Conservation (phyloP, 2,888 invertebrate genomes). For the Chrysolina haemoptera region DNA sequence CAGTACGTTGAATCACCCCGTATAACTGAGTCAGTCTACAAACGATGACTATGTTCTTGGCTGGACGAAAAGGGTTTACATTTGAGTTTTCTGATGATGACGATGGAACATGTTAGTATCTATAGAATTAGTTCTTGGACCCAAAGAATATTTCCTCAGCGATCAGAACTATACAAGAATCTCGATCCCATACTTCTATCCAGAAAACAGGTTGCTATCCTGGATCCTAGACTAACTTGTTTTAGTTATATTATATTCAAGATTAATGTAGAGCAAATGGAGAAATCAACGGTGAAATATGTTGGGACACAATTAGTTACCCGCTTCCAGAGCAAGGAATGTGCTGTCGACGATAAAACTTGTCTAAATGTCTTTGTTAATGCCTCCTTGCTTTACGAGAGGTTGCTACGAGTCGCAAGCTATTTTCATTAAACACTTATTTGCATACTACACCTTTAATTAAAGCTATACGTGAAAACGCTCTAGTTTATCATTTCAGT, state of each 20-base stretch:
- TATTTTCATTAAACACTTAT: slow-evolving; percentile 50
- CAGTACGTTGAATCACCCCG: no score
- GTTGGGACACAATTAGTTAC: slow-evolving; percentile 32
- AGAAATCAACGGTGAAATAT: slow-evolving; percentile 23
- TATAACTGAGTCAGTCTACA: no score
- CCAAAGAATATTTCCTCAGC: no score
- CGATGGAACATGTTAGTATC: no score
- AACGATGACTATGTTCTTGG: no score
- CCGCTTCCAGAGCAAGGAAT: slow-evolving; percentile 31
- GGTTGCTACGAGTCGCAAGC: slow-evolving; percentile 45
- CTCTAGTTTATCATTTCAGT: not conserved
- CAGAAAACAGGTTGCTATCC: not conserved
- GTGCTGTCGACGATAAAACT: slow-evolving; percentile 50
- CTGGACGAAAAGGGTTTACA: no score
- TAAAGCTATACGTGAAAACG: slow-evolving; percentile 30
- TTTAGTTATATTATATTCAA: not conserved
- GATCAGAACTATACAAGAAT: no score
- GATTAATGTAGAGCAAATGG: slow-evolving; percentile 8
- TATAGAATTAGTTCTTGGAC: no score
- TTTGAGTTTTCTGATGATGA: no score
- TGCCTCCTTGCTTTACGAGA: slow-evolving; percentile 42
- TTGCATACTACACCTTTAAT: slow-evolving; percentile 51
- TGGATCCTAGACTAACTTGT: not conserved
- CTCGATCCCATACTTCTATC: no score
- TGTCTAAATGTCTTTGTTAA: slow-evolving; percentile 50